These are phyloP conservation scores for Morpho helenor DNA, from an alignment of 2,888 invertebrate species.

Conservation along the genomic window DNA sequence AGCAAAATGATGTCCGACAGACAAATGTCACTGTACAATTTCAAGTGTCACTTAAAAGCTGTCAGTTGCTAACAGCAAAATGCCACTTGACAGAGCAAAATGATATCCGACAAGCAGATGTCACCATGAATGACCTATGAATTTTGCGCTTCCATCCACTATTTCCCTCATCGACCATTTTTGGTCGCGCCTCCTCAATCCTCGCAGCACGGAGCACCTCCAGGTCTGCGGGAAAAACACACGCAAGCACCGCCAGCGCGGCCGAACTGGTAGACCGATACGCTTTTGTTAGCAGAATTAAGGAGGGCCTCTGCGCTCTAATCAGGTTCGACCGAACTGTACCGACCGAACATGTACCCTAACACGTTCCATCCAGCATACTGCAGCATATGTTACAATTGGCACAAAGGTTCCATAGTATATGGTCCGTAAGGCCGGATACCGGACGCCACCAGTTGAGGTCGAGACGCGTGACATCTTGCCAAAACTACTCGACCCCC, in stretches of 20 bases:
- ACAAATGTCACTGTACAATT: too few species aligned
- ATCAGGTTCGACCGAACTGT: constrained; percentile 24
- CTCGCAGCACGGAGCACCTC: constrained; percentile 17
- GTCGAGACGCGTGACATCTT: not conserved
- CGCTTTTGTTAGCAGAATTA: constrained; percentile 30
- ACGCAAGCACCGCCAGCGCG: constrained; percentile 32
- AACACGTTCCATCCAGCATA: too few species aligned
- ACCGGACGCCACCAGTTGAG: not conserved
- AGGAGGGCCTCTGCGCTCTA: constrained; percentile 22
- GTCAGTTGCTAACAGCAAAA: too few species aligned
- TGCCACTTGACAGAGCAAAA: too few species aligned
- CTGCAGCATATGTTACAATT: constrained; percentile 16
- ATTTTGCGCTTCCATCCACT: too few species aligned
- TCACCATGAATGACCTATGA: constrained; percentile 74
- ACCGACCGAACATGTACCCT: constrained; percentile 4
- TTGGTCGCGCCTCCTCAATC: too few species aligned
- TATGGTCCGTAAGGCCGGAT: constrained; percentile 22
- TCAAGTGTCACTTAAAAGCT: too few species aligned
- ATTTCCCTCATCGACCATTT: too few species aligned
- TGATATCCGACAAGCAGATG: too few species aligned
- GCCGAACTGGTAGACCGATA: constrained; percentile 31
- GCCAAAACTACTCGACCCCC: not conserved
- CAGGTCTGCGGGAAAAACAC: constrained; percentile 30
- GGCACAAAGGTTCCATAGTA: constrained; percentile 29
- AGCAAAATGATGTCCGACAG: too few species aligned